phyloP scores from a whole-genome alignment of 2,113 vertebrate species.

The Eubucco bourcierii region DNA sequence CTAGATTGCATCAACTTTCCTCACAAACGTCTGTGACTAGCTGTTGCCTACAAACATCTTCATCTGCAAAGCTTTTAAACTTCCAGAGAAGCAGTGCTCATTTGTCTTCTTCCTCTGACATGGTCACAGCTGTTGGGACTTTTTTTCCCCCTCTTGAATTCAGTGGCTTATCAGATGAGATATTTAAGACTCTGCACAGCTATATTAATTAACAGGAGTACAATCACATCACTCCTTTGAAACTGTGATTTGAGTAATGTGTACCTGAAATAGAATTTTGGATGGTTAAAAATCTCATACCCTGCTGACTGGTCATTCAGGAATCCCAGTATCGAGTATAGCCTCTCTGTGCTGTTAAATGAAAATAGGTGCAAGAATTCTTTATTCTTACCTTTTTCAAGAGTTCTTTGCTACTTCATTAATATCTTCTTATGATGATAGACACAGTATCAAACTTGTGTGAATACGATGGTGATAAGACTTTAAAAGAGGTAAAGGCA shows the following conservation, averaged over 20 bases:
- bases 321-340: fast-evolving
- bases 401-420: neutral
- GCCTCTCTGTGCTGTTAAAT: neutral
- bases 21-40: neutral
- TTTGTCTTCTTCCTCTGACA: neutral
- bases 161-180: neutral
- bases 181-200: neutral
- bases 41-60: neutral
- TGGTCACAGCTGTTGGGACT: neutral
- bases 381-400: neutral
- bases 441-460: no score
- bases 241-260: neutral
- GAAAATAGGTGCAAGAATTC: neutral
- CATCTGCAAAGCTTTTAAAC: neutral
- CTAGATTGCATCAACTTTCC: neutral
- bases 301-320: neutral
- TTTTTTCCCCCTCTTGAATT: neutral
- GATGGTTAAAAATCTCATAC: neutral
- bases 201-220: constrained; percentile 15
- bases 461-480: neutral
- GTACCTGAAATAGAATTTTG: neutral
- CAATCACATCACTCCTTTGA: neutral
- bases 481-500: neutral
- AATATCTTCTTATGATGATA: neutral
- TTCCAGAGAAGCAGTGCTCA: neutral